Evolutionary conservation across 2,888 invertebrate species (phyloP).

Genomic region (Tetramorium bicarinatum): DNA sequence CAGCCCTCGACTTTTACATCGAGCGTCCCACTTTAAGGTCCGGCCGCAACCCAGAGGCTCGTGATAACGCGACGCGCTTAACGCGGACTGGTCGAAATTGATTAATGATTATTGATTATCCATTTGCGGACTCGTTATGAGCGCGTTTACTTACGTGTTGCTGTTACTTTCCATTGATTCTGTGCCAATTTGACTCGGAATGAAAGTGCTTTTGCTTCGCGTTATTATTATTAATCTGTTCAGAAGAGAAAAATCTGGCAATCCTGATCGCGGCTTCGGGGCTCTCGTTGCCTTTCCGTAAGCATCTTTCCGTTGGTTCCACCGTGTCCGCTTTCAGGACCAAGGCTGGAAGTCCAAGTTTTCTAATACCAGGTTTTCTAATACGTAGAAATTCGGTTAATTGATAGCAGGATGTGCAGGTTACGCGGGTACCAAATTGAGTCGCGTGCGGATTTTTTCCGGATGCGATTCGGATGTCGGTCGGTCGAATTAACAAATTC

Average conservation of each 20-base stretch:
- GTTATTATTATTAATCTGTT: not conserved
- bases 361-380: slow-evolving; percentile 46
- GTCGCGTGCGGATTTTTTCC: not conserved
- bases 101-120: slow-evolving; percentile 18
- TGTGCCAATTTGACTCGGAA: not conserved
- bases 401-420: slow-evolving; percentile 13
- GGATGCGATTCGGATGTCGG: not conserved
- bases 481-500: not conserved
- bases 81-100: slow-evolving; percentile 5
- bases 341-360: slow-evolving; percentile 36
- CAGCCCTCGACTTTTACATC: slow-evolving; percentile 14
- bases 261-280: slow-evolving; percentile 11
- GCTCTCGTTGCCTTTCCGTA: slow-evolving; percentile 24
- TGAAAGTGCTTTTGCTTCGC: not conserved
- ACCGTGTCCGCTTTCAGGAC: slow-evolving; percentile 16
- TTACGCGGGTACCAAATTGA: slow-evolving; percentile 7
- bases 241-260: slow-evolving; percentile 17
- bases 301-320: slow-evolving; percentile 40
- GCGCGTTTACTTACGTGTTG: not conserved
- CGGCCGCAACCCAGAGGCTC: not conserved
- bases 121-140: slow-evolving; percentile 13
- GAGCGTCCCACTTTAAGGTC: not conserved
- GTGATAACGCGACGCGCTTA: not conserved
- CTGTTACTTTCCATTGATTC: not conserved
- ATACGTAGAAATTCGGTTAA: slow-evolving; percentile 28